Percentiles rank a stretch among this genome's conserved stretches.
These are phyloP conservation scores for Sebastes fasciatus DNA, from an alignment of 2,113 vertebrate species.

Conservation along the genomic window DNA sequence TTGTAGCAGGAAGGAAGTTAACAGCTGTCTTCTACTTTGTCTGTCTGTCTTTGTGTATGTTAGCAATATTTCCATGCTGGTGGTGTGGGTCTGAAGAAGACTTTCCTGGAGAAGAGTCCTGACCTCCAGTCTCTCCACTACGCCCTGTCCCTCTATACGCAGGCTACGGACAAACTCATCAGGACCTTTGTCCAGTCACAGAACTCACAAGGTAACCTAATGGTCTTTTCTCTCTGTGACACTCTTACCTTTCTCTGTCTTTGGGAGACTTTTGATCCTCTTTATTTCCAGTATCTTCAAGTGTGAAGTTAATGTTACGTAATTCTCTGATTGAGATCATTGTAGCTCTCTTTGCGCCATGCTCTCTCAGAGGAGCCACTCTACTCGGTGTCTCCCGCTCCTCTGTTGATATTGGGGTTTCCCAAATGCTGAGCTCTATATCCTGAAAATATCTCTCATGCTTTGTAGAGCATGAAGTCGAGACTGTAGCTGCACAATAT, in stretches of 20 bases:
- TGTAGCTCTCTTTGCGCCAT: neutral
- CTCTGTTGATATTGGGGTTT: conserved; percentile 35
- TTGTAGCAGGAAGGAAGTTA: neutral
- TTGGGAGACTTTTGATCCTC: neutral
- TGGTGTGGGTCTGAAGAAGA: conserved; percentile 97
- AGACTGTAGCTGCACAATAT: conserved; percentile 26
- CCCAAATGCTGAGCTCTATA: conserved; percentile 26
- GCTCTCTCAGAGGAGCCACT: conserved; percentile 10
- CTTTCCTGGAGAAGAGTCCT: conserved; percentile 97
- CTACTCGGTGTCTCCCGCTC: conserved; percentile 5
- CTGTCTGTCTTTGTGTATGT: neutral
- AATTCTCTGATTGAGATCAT: conserved; percentile 11
- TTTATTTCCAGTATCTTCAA: conserved; percentile 9
- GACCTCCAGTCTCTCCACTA: conserved; percentile 96
- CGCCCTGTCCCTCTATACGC: conserved; percentile 96
- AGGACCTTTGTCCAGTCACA: conserved; percentile 98
- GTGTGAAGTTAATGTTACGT: neutral
- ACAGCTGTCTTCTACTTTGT: neutral
- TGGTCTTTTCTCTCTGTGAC: neutral
- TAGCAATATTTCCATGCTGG: conserved; percentile 99
- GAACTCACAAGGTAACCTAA: conserved; percentile 89
- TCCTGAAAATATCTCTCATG: conserved; percentile 27
- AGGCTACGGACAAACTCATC: conserved; percentile 98
- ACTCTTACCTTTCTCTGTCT: neutral
- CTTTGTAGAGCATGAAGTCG: conserved; percentile 36